These are phyloP conservation scores for Strigamia crassipes DNA, from an alignment of 2,888 invertebrate species.

Conservation along the genomic window DNA sequence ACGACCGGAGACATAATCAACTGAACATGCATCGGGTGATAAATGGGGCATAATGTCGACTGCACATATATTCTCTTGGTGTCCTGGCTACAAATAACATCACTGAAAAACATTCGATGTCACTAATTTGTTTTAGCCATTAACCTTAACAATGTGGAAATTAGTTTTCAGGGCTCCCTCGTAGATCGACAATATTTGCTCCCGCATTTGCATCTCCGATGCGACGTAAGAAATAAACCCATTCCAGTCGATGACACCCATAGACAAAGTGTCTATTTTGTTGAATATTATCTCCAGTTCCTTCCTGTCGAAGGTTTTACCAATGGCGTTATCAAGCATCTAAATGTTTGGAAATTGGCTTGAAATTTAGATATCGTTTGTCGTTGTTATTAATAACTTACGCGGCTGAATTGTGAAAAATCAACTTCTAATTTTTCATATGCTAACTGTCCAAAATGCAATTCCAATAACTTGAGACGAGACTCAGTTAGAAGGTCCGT, in stretches of 20 bases:
- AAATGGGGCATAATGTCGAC: neutral
- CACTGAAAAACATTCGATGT: too few relatives aligned
- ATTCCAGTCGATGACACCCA: neutral
- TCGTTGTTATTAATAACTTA: neutral
- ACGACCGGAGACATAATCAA: neutral
- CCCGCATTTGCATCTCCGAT: neutral
- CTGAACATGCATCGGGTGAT: neutral
- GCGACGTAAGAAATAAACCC: neutral
- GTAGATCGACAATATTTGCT: neutral
- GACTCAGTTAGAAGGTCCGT: neutral
- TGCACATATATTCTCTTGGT: neutral
- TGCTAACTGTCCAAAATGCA: neutral
- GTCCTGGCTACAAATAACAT: neutral
- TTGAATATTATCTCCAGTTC: neutral
- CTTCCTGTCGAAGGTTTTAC: neutral
- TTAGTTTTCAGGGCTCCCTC: neutral
- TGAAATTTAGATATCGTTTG: neutral
- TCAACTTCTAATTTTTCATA: neutral
- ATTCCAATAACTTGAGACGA: neutral
- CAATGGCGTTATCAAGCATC: neutral
- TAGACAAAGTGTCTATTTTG: neutral
- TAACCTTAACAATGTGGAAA: neutral
- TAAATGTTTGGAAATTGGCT: neutral
- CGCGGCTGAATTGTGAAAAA: neutral
- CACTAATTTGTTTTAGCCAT: too few relatives aligned